phyloP scores from a whole-genome alignment of 2,113 vertebrate species.

The Stictonetta naevosa region DNA sequence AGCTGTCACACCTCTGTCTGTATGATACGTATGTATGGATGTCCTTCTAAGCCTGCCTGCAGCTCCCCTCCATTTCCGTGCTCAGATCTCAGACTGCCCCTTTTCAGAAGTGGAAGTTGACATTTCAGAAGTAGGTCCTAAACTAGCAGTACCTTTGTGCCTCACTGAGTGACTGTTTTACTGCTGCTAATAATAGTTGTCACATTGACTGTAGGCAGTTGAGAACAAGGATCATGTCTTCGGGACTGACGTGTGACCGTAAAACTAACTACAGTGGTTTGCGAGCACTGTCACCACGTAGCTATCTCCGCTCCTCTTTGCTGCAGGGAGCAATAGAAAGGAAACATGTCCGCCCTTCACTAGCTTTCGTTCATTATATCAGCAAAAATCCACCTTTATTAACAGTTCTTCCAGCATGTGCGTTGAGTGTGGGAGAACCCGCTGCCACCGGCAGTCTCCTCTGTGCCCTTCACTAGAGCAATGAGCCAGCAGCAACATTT shows the following conservation, averaged over 20 bases:
- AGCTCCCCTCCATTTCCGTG: neutral
- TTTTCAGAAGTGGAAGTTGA: neutral
- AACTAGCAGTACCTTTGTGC: neutral
- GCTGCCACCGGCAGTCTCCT: neutral
- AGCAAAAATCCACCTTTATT: neutral
- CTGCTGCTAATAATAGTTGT: constrained; percentile 47
- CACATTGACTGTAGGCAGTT: constrained; percentile 10
- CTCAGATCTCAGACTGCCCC: neutral
- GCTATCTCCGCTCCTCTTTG: neutral
- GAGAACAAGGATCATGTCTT: neutral
- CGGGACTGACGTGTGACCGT: neutral
- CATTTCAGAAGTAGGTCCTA: neutral
- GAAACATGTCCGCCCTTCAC: neutral
- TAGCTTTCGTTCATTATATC: neutral
- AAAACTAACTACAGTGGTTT: neutral
- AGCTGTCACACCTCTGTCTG: neutral
- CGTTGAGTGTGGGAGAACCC: neutral
- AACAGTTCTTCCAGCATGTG: neutral
- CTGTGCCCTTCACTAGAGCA: constrained; percentile 18
- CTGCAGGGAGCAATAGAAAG: neutral
- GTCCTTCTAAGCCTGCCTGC: neutral
- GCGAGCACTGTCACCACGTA: neutral
- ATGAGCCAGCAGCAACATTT: neutral
- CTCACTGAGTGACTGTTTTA: neutral
- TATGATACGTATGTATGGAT: neutral